Evolutionary conservation across 2,888 invertebrate genomes (phyloP).

Genomic region (Lampropteryx suffumata): DNA sequence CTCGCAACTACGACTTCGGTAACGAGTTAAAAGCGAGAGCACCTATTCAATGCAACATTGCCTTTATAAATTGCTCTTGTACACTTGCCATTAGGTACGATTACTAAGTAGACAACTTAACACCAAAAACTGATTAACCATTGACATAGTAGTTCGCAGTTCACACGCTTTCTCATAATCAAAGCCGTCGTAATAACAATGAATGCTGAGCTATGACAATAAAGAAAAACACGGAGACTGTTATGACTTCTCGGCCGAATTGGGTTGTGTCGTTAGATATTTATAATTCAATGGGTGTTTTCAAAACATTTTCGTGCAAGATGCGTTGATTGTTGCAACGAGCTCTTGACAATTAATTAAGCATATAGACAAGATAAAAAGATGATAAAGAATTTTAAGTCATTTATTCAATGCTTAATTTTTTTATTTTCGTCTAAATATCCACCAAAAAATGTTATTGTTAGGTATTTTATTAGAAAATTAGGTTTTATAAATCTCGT

Average conservation of each 20-base stretch:
- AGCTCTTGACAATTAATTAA: slow-evolving; percentile 1
- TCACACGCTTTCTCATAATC: slow-evolving; percentile 55
- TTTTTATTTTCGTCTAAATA: too few species aligned
- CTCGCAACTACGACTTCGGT: slow-evolving; percentile 49
- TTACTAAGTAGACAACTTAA: slow-evolving; percentile 14
- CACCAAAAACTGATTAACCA: slow-evolving; percentile 20
- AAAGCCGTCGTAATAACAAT: slow-evolving; percentile 51
- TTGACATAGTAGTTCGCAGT: slow-evolving; percentile 43
- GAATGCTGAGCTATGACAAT: slow-evolving; percentile 54
- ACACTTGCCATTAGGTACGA: slow-evolving; percentile 9
- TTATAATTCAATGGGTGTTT: slow-evolving; percentile 49
- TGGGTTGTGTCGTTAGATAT: slow-evolving; percentile 46
- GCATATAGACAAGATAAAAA: slow-evolving; percentile 4
- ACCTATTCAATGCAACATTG: slow-evolving; percentile 40
- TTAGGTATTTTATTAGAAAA: too few species aligned
- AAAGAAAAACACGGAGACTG: slow-evolving; percentile 64
- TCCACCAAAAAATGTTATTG: too few species aligned
- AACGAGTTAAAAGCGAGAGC: slow-evolving; percentile 73
- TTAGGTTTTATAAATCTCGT: too few species aligned
- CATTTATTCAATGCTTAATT: too few species aligned
- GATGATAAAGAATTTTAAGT: too few species aligned
- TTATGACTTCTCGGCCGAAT: slow-evolving; percentile 60
- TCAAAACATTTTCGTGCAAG: slow-evolving; percentile 50
- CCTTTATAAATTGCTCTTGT: slow-evolving; percentile 21
- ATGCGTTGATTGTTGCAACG: slow-evolving; percentile 27